A percentile compares a stretch with the other conserved stretches of the same genome.
phyloP scores from a whole-genome alignment of 2,888 invertebrate genomes.

The Aspidiotus rigidus region DNA sequence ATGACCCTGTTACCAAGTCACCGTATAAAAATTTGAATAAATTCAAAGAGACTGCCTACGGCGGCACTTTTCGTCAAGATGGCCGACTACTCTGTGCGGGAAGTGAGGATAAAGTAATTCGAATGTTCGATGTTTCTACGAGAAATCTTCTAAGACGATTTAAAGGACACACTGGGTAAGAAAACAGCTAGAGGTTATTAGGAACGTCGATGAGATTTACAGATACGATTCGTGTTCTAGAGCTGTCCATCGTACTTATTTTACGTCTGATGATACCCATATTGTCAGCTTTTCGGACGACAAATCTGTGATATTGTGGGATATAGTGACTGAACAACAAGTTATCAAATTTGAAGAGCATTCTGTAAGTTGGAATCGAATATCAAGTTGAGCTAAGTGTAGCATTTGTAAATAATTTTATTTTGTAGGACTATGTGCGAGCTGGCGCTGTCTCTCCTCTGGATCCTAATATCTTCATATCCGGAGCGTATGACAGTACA shows the following conservation, averaged over 20 bases:
- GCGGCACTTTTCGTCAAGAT: conserved; percentile 72
- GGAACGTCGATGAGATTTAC: not conserved
- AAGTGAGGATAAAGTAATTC: conserved; percentile 76
- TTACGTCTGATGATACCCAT: conserved; percentile 66
- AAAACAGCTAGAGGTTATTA: conserved; percentile 9
- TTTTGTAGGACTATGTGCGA: conserved; percentile 63
- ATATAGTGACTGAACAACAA: conserved; percentile 64
- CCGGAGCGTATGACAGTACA: conserved; percentile 81
- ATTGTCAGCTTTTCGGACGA: conserved; percentile 87
- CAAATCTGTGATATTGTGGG: conserved; percentile 79
- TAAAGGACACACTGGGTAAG: conserved; percentile 67
- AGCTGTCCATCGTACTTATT: conserved; percentile 69
- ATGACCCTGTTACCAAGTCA: conserved; percentile 74
- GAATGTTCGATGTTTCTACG: conserved; percentile 77
- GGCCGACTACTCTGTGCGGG: conserved; percentile 78
- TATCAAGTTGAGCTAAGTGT: not conserved
- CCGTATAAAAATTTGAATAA: conserved; percentile 71
- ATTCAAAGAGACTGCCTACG: conserved; percentile 74
- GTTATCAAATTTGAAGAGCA: conserved; percentile 20
- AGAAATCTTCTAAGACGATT: conserved; percentile 75
- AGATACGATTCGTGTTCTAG: conserved; percentile 41
- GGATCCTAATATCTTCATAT: conserved; percentile 64
- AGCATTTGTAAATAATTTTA: not conserved
- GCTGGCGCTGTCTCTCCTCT: conserved; percentile 72
- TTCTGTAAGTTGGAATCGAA: conserved; percentile 2